Evolutionary conservation across 1,140 invertebrate genomes (phyloP), one percentile per base, ranked within the genome.

Genomic region (Drosophila truncata): DNA sequence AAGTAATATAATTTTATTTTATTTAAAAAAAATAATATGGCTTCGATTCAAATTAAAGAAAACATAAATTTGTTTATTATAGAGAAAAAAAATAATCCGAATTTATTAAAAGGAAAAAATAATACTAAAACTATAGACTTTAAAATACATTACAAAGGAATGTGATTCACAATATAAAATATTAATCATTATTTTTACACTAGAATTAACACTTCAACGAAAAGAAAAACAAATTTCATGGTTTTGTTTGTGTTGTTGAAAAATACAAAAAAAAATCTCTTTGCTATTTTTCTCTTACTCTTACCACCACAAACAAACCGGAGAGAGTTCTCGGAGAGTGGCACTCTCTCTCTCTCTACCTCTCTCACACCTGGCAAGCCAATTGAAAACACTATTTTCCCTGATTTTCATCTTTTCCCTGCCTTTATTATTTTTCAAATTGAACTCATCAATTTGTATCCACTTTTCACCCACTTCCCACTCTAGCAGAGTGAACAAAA

Each of bases 361-460:
- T 31, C 31, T 33, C 49, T 31, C 27, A n/a, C 25, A 18, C n/a
- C 29, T 58, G 54, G 55, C n/a, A 33, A 59, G 29, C 18, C 37
- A 33, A 62, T 42, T 65, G 25, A 25, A 42, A 65, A 65, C 55
- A 65, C 55, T n/a, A 37, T 41, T 33, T 62, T 65, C 20, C 29
- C 11, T 2, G 9, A 31, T 65, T 29, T 60, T 20, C 27, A 39
- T 58, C 23, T 58, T 42, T 14, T 35, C 23, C n/a, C n/a, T 27
- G 23, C 55, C 37, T 9, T 23, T 37, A 18, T 33, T 42, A 55
- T 25, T 55, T 55, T 25, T 55, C 0, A 1, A 62, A 42, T 42
- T 62, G 0, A 25, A 25, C 20, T 16, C n/a, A 9, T 25, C 14
- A 9, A 46, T 29, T 31, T 41, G 5, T 2, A 2, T 18, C 4